These are phyloP conservation scores for Hyperoplus immaculatus DNA, from an alignment of 2,797 vertebrate species.

Conservation along the genomic window DNA sequence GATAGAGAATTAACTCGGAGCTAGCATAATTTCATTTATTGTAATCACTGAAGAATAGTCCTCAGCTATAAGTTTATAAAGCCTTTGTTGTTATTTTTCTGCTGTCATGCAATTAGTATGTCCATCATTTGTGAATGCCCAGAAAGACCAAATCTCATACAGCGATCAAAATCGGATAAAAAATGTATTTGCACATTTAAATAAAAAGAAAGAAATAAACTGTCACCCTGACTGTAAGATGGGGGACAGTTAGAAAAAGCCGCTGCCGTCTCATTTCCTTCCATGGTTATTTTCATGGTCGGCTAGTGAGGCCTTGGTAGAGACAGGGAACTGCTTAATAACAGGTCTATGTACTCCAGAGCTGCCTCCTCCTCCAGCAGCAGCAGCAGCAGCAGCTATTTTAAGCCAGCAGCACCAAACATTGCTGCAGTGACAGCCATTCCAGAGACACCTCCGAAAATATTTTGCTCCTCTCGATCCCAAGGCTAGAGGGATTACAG, in stretches of 20 bases:
- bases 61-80: not conserved
- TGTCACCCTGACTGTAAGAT: not conserved
- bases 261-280: constrained; percentile 10
- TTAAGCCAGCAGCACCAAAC: constrained; percentile 54
- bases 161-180: not conserved
- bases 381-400: constrained; percentile 57
- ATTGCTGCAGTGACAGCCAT: constrained; percentile 54
- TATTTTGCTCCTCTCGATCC: constrained; percentile 51
- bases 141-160: not conserved
- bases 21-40: not conserved
- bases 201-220: not conserved
- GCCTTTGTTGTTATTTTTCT: not conserved
- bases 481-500: constrained; percentile 18
- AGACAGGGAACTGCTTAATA: constrained; percentile 64
- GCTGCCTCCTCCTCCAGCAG: constrained; percentile 20
- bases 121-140: not conserved
- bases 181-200: not conserved
- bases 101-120: not conserved
- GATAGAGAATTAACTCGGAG: not conserved
- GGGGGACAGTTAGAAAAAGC: constrained; percentile 11
- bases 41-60: not conserved
- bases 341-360: constrained; percentile 59
- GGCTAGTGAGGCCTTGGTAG: constrained; percentile 29
- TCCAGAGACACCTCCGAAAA: constrained; percentile 58
- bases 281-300: constrained; percentile 44